These are phyloP conservation scores for Brachypteracias leptosomus DNA, from an alignment of 2,113 vertebrate species.

Conservation along the genomic window DNA sequence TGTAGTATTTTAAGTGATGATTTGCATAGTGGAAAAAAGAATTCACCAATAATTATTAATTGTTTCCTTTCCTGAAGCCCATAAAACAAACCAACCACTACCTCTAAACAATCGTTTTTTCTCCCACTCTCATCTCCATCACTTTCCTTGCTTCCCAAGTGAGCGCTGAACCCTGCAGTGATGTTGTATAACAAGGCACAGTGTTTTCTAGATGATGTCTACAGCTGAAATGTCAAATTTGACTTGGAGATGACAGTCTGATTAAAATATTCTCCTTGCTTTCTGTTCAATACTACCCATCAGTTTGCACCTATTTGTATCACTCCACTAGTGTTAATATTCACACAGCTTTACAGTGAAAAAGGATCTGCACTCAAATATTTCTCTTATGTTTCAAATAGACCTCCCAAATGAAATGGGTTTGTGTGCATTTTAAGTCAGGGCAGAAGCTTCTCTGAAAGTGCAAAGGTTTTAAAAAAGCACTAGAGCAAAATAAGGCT, in stretches of 20 bases:
- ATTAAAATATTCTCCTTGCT: neutral
- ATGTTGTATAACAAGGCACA: neutral
- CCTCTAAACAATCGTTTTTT: neutral
- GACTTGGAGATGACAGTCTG: neutral
- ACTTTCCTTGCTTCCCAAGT: neutral
- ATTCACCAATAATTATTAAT: neutral
- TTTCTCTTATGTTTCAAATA: neutral
- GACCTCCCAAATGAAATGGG: neutral
- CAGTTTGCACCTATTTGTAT: neutral
- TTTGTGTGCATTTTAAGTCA: rapidly evolving
- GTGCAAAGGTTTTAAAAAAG: neutral
- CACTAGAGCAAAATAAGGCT: neutral
- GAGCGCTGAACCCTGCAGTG: neutral
- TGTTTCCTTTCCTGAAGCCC: neutral
- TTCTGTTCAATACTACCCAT: neutral
- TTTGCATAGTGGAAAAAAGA: neutral
- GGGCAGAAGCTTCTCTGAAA: neutral
- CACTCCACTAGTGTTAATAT: rapidly evolving
- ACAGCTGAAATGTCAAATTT: neutral
- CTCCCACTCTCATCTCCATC: neutral
- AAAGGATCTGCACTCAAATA: neutral
- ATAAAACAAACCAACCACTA: neutral
- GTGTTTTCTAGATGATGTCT: neutral
- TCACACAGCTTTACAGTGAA: neutral
- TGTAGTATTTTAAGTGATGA: neutral